These are phyloP conservation scores for Chaetodon auriga DNA, from an alignment of 2,113 vertebrate species.

Conservation along the genomic window DNA sequence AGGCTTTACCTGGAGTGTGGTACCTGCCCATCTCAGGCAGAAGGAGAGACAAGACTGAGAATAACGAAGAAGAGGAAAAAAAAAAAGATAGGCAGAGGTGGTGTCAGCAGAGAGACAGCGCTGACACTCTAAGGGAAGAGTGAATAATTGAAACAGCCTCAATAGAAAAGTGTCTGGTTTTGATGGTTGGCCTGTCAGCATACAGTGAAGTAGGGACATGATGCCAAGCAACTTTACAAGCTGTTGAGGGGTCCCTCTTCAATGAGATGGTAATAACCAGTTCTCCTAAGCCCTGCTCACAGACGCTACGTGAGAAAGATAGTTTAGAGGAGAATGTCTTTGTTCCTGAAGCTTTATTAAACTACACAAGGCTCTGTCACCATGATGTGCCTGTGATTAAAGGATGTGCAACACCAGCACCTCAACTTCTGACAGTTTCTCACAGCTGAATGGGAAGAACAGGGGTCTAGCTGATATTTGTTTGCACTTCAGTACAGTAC, in stretches of 20 bases:
- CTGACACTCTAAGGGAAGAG: conserved; percentile 59
- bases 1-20: conserved; percentile 24
- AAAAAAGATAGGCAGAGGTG: conserved; percentile 36
- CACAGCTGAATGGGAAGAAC: conserved; percentile 33
- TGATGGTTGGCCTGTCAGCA: conserved; percentile 67
- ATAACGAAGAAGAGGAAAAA: conserved; percentile 9
- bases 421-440: conserved; percentile 60
- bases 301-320: conserved; percentile 28
- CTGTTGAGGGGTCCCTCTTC: conserved; percentile 60
- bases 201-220: conserved; percentile 60
- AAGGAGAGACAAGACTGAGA: conserved; percentile 20
- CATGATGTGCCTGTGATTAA: conserved; percentile 71
- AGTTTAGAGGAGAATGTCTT: conserved; percentile 54
- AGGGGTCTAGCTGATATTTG: conserved; percentile 47
- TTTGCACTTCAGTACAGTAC: conserved; percentile 27
- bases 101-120: conserved; percentile 54
- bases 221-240: conserved; percentile 60
- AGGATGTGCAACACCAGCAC: conserved; percentile 42
- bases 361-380: conserved; percentile 65
- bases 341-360: conserved; percentile 71
- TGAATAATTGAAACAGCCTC: conserved; percentile 78
- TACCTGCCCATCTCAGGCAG: conserved; percentile 41
- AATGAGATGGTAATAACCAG: conserved; percentile 68
- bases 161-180: conserved; percentile 56
- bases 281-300: conserved; percentile 41